Base-by-base conservation (phyloP, 2,797 vertebrate species). In the Girardinus metallicus region DNA sequence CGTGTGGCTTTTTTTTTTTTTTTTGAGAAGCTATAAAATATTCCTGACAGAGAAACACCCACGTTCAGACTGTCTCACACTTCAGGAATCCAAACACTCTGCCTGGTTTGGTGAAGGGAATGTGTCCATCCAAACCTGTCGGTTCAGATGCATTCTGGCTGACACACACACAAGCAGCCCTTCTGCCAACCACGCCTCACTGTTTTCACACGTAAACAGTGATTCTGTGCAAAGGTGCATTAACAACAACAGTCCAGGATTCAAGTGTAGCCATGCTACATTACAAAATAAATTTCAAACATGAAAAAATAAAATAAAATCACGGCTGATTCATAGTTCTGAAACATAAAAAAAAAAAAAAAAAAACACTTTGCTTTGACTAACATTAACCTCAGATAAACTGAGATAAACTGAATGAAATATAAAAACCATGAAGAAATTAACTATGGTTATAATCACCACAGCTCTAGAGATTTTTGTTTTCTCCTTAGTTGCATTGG, bases 51-150 rank as follows among this genome's bases (percentile, higher is more conserved):
- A 75, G 77, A 68, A 80, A 73, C 2, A 16, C 77, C 80, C 76
- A 75, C 39, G 62, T 46, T 57, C 16, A 8, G 2, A 16, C 13
- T 41, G 57, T 64, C 75, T 94, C 90, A 92, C 78, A 23, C 78
- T 51, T 91, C 53, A 93, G 91, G 94, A 94, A 95, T 95, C 79
- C 82, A 3, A 87, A 88, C 62, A 83, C 66, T 79, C 75, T 85
- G 88, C 84, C 80, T 82, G 85, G 80, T 78, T 85, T 85, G 80
- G 64, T 86, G 71, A 55, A 47, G 76, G 79, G 80, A 88, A 92
- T 79, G 90, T 80, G 16, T 78, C 78, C 75, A 74, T 89, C 55
- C 39, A 86, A 95, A 96, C 96, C 90, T 80, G 95, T 95, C 64
- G 73, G 95, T 93, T 88, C 78, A 86, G 91, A 92, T 93, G 87